Base-by-base conservation (phyloP, 2,888 invertebrate species). In the Andrena camellia region DNA sequence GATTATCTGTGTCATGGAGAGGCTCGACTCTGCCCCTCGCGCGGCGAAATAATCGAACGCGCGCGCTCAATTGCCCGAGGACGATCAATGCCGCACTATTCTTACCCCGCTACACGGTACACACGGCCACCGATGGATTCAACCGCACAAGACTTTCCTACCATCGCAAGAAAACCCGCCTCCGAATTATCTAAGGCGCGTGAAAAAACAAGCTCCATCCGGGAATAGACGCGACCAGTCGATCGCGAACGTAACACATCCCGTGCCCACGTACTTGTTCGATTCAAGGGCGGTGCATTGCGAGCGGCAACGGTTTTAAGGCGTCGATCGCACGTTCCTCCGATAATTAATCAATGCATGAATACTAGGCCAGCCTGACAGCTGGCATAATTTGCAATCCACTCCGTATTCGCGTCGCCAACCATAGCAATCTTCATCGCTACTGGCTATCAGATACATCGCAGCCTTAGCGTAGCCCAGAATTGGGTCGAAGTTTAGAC, bases 1-100 rank as follows among this genome's bases (percentile, higher is more conserved):
- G 75, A 83, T 81, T 87, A 88, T 87, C 78, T 81, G 74, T 85
- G 85, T 77, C 84, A 84, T 73, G 76, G 76, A 70, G 78, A 81
- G 74, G 63, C 48, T 4, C 59, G 52, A n/a, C 62, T 35, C 50
- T 29, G 57, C 33, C 68, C 48, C 31, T 73, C 63, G 31, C 29
- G n/a, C 7, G 64, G 31, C n/a, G 17, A 26, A 54, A 79, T 54
- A 52, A 71, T 57, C 42, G 63, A 67, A 20, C 60, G 42, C 59
- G 33, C 62, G 59, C 29, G 13, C 31, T 17, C 17, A n/a, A 26
- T 7, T 20, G 31, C 29, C 10, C 5, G 23, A 20, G 26, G 23
- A 5, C 63, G 33, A 63, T 20, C 33, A 8, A 3, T 29, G 64
- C 42, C 42, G 17, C 42, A 42, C 72, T 52, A 52, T 52, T 52